Percentiles rank a stretch among this genome's conserved stretches.
Conservation (phyloP, 1,140 invertebrate species). For the Diorhabda elongata region DNA sequence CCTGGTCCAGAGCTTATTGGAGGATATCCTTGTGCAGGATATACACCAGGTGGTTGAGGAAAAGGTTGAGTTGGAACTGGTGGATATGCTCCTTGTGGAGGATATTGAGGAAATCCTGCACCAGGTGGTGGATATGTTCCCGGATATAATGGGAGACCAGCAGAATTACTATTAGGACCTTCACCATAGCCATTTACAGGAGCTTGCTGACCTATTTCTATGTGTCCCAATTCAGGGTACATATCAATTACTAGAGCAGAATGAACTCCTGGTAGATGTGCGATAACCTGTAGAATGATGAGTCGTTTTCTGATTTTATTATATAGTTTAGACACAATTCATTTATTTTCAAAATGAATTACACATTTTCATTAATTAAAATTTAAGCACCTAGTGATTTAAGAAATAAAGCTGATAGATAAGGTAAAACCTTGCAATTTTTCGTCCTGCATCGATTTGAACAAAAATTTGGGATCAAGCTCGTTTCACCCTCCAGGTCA, state of each 20-base stretch:
- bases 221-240: slow-evolving; percentile 26
- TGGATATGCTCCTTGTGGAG: slow-evolving; percentile 9
- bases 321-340: neutral
- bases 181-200: neutral
- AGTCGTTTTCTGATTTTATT: no score
- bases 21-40: neutral
- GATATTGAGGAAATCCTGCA: neutral
- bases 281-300: slow-evolving; percentile 8
- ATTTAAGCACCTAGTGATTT: no score
- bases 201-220: slow-evolving; percentile 17
- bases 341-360: neutral
- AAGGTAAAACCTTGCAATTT: no score
- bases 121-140: neutral
- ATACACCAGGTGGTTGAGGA: neutral
- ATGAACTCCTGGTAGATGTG: slow-evolving; percentile 26
- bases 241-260: slow-evolving; percentile 20
- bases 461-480: no score
- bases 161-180: neutral
- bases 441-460: no score
- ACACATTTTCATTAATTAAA: no score
- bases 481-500: no score
- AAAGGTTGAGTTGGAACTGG: slow-evolving; percentile 5
- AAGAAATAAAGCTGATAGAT: no score
- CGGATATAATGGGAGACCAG: slow-evolving; percentile 1
- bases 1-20: no score